Conservation (phyloP, 1,140 invertebrate species). For the Papilio aristodemus region DNA sequence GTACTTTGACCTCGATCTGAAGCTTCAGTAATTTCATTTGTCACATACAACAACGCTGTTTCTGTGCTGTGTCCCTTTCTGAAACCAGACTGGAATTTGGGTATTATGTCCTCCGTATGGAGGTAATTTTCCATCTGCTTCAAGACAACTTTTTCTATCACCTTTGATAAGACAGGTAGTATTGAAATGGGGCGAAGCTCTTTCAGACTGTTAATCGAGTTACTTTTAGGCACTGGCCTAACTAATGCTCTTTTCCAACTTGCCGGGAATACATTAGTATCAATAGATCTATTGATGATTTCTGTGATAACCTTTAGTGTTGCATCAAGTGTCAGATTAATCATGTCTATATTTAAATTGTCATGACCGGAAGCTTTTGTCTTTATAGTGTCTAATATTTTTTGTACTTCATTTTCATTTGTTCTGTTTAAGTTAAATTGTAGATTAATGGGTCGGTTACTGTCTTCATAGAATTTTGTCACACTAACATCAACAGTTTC, state of each 20-base stretch:
- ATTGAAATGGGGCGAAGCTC: conserved; percentile 39
- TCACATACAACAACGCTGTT: too few relatives aligned
- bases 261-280: conserved; percentile 37
- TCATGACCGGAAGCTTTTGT: conserved; percentile 34
- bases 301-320: conserved; percentile 32
- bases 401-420: conserved; percentile 31
- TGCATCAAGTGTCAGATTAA: conserved; percentile 31
- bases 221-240: conserved; percentile 40
- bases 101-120: conserved; percentile 35
- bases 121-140: background rate
- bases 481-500: conserved; percentile 9
- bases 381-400: conserved; percentile 37
- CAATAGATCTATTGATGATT: conserved; percentile 36
- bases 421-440: conserved; percentile 24
- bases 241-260: conserved; percentile 41
- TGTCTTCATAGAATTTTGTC: conserved; percentile 25
- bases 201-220: conserved; percentile 30
- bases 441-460: background rate
- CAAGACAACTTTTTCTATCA: conserved; percentile 21
- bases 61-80: conserved; percentile 21
- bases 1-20: conserved; percentile 15
- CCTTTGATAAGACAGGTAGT: conserved; percentile 39
- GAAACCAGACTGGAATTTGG: conserved; percentile 55
- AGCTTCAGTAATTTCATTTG: too few relatives aligned
- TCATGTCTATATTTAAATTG: conserved; percentile 35